These are phyloP conservation scores for Andricus curvator DNA, from an alignment of 2,888 invertebrate genomes.

Conservation along the genomic window DNA sequence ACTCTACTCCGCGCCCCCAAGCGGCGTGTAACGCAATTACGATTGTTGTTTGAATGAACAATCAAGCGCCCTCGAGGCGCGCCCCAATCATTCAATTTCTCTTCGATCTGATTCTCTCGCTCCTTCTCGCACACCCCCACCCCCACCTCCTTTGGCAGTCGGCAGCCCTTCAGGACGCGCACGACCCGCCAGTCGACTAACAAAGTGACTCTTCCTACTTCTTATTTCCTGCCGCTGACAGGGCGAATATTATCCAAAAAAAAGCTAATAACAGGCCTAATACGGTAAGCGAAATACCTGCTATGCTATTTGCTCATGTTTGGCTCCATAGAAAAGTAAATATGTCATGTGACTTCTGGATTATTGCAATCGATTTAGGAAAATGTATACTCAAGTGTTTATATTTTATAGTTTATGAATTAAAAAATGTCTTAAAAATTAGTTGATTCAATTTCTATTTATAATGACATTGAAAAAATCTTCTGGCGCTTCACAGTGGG, in stretches of 20 bases:
- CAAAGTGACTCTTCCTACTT: constrained; percentile 63
- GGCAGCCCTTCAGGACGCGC: constrained; percentile 43
- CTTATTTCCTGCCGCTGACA: constrained; percentile 76
- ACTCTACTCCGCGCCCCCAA: constrained; percentile 42
- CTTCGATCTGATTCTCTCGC: constrained; percentile 76
- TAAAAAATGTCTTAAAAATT: no score
- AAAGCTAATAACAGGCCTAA: constrained; percentile 75
- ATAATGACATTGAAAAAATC: no score
- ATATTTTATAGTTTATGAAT: no score
- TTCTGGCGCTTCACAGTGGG: no score
- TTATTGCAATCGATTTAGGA: not conserved
- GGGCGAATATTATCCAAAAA: constrained; percentile 75
- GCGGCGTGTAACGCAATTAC: constrained; percentile 77
- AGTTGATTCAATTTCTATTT: no score
- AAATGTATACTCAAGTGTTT: not conserved
- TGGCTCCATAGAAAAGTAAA: not conserved
- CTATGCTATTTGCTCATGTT: constrained; percentile 1
- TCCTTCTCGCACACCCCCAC: constrained; percentile 48
- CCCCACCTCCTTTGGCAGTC: constrained; percentile 18
- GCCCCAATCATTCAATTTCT: constrained; percentile 78
- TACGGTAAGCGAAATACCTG: constrained; percentile 40
- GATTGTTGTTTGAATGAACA: constrained; percentile 79
- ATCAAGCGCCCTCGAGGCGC: constrained; percentile 78
- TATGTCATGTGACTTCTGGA: not conserved
- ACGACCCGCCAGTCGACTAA: constrained; percentile 48